These are phyloP conservation scores for Euclidia mi DNA, from an alignment of 2,888 invertebrate species.

Conservation along the genomic window DNA sequence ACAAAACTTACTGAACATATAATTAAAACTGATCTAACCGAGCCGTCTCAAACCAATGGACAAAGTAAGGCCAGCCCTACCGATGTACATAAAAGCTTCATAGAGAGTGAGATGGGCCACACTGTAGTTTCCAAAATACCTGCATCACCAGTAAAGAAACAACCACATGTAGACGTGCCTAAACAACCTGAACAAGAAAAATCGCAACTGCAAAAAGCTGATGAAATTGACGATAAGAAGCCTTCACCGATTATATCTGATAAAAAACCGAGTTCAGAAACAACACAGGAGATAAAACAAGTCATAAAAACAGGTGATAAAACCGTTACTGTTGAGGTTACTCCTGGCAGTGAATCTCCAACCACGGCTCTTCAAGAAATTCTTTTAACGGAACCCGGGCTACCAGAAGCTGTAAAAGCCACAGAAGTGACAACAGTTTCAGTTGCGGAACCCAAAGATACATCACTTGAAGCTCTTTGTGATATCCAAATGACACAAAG, in stretches of 20 bases:
- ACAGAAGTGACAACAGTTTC: constrained; percentile 23
- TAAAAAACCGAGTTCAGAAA: constrained; percentile 17
- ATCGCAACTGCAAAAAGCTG: constrained; percentile 4
- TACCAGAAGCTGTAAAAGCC: constrained; percentile 37
- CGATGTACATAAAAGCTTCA: constrained; percentile 51
- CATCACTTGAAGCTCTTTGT: too few relatives aligned
- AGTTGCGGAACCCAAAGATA: constrained; percentile 39
- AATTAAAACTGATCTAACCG: constrained; percentile 13
- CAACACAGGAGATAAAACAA: neutral
- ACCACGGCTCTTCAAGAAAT: constrained; percentile 25
- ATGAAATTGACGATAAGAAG: neutral
- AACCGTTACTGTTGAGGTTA: constrained; percentile 1
- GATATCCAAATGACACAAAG: constrained; percentile 60
- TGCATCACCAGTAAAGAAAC: constrained; percentile 23
- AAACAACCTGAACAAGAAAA: constrained; percentile 14
- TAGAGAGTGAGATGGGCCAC: constrained; percentile 62
- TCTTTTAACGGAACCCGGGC: constrained; percentile 18
- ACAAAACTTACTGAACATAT: constrained; percentile 14
- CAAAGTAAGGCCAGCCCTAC: constrained; percentile 34
- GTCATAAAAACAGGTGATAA: constrained; percentile 4
- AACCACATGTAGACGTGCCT: neutral
- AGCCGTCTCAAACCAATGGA: constrained; percentile 28
- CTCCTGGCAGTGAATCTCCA: neutral
- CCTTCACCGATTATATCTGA: constrained; percentile 3
- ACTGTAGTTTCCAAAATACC: constrained; percentile 52